Conservation (phyloP, 1,140 invertebrate genomes). For the Magallana gigas region DNA sequence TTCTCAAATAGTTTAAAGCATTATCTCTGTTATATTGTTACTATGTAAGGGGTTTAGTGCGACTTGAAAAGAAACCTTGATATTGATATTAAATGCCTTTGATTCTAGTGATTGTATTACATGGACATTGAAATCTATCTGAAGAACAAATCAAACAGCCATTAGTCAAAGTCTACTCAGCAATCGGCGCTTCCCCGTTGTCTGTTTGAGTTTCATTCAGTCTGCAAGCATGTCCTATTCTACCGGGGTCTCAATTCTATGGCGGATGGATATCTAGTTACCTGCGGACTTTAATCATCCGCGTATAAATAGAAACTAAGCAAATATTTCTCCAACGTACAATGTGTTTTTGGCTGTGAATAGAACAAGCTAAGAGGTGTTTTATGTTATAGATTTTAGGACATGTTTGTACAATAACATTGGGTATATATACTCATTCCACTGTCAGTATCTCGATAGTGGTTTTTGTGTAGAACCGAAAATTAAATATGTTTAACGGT, state of each 20-base stretch:
- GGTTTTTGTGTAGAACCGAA: too few relatives aligned
- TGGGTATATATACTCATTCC: too few relatives aligned
- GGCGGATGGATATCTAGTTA: background rate
- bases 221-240: background rate
- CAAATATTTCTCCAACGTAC: background rate
- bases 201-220: constrained; percentile 12
- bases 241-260: background rate
- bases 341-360: background rate
- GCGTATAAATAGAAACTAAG: background rate
- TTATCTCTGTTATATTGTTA: too few relatives aligned
- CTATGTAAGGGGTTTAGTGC: too few relatives aligned
- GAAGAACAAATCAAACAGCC: background rate
- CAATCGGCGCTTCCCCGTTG: background rate
- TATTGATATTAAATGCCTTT: too few relatives aligned
- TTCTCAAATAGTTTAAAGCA: too few relatives aligned
- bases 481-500: too few relatives aligned
- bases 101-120: too few relatives aligned
- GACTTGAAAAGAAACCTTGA: too few relatives aligned
- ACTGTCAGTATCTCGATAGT: too few relatives aligned
- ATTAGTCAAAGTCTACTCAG: background rate
- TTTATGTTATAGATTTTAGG: background rate
- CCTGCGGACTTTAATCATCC: background rate
- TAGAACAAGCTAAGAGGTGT: background rate
- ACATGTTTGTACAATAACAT: too few relatives aligned
- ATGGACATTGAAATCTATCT: too few relatives aligned